phyloP scores from a whole-genome alignment of 2,113 vertebrate genomes.

The Sphyrna mokarran region DNA sequence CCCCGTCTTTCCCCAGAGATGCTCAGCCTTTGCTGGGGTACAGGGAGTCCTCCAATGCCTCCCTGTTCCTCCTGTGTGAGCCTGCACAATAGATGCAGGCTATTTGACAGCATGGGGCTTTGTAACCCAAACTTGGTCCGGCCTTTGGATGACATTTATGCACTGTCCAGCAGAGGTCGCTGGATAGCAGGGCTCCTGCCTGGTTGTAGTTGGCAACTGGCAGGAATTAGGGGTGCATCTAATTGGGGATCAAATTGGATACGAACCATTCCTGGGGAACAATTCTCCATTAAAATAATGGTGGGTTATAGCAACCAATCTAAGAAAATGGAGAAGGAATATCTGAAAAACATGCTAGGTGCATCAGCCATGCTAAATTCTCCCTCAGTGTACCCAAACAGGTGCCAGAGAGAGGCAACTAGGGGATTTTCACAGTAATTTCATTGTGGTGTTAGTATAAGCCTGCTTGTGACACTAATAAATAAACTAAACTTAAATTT shows the following conservation, averaged over 20 bases:
- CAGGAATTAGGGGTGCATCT: background rate
- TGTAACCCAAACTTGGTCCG: background rate
- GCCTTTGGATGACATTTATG: background rate
- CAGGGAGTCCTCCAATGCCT: background rate
- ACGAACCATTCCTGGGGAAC: background rate
- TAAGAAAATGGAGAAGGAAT: background rate
- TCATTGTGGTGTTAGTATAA: too few relatives aligned
- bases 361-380: too few relatives aligned
- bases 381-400: too few relatives aligned
- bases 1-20: background rate
- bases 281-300: background rate
- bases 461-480: too few relatives aligned
- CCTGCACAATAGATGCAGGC: background rate
- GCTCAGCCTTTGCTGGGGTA: background rate
- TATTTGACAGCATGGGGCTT: background rate
- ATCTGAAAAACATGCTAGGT: too few relatives aligned
- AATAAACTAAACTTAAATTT: too few relatives aligned
- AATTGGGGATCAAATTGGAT: background rate
- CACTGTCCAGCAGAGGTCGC: slow-evolving; percentile 6
- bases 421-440: too few relatives aligned
- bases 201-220: background rate
- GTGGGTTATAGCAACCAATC: background rate
- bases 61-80: background rate
- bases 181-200: background rate
- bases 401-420: too few relatives aligned